phyloP scores from a whole-genome alignment of 2,888 invertebrate genomes.

The Ectemnius continuus region DNA sequence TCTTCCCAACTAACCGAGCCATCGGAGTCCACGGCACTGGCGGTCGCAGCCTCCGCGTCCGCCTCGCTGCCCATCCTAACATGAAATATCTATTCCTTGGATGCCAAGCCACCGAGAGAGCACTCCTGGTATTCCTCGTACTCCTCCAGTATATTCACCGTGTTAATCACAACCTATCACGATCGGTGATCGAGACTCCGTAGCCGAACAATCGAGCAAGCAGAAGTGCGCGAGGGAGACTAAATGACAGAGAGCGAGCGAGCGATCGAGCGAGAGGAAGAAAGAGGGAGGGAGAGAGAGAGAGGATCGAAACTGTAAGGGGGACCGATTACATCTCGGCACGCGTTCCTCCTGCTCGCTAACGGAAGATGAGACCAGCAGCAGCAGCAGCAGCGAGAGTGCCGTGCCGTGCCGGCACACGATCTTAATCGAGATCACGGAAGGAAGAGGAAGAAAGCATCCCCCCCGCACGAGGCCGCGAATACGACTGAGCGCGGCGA shows the following conservation, averaged over 20 bases:
- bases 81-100: conserved; percentile 29
- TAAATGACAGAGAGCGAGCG: too few species aligned
- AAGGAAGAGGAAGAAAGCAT: conserved; percentile 39
- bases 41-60: conserved; percentile 71
- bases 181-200: too few species aligned
- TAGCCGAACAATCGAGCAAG: too few species aligned
- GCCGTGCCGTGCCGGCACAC: conserved; percentile 14
- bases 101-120: too few species aligned
- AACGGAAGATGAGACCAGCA: neutral
- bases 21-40: conserved; percentile 82
- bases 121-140: neutral
- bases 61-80: conserved; percentile 67
- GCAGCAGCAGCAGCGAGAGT: conserved; percentile 24
- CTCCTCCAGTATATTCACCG: too few species aligned
- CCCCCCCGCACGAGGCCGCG: conserved; percentile 64
- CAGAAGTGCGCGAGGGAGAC: too few species aligned
- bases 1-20: conserved; percentile 87
- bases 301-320: neutral
- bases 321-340: conserved; percentile 21
- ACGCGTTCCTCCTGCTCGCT: conserved; percentile 15
- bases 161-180: too few species aligned
- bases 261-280: too few species aligned
- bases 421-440: conserved; percentile 19
- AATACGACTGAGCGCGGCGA: conserved; percentile 59
- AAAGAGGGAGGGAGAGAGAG: too few species aligned